phyloP scores from a whole-genome alignment of 2,888 invertebrate species.

The Cecidostiba fungosa region DNA sequence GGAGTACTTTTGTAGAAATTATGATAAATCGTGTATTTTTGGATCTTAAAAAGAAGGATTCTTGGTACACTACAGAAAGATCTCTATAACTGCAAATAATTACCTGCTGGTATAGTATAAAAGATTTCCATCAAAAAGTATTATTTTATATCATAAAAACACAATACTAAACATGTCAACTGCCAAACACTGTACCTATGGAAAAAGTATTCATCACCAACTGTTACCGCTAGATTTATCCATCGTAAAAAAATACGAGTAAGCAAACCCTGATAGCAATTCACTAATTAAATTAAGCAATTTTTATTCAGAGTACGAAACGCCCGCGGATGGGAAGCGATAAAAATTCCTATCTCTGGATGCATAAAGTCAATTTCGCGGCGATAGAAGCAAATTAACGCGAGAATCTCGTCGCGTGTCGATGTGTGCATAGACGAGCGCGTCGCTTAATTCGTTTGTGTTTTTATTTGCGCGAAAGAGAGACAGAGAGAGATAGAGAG shows the following conservation, averaged over 20 bases:
- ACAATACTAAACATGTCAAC: not conserved
- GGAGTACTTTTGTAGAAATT: no score
- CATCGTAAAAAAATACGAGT: not conserved
- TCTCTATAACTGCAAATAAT: no score
- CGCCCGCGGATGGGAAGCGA: not conserved
- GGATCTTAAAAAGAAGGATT: no score
- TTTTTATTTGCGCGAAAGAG: slow-evolving; percentile 27
- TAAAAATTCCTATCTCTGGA: not conserved
- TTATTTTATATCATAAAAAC: no score
- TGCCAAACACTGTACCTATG: not conserved
- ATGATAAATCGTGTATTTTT: no score
- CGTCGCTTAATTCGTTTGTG: slow-evolving; percentile 44
- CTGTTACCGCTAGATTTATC: not conserved
- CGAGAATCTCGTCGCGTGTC: not conserved
- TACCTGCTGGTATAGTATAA: no score
- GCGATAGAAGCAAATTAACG: not conserved
- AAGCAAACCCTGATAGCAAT: not conserved
- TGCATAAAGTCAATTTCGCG: slow-evolving; percentile 34
- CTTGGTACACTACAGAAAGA: no score
- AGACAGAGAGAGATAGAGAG: no score
- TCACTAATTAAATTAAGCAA: slow-evolving; percentile 27
- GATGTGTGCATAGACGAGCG: not conserved
- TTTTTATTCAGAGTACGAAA: not conserved
- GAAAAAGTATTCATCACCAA: not conserved
- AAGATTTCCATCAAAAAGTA: no score